Evolutionary conservation across 2,113 vertebrate species (phyloP).

Genomic region (Thunnus maccoyii): DNA sequence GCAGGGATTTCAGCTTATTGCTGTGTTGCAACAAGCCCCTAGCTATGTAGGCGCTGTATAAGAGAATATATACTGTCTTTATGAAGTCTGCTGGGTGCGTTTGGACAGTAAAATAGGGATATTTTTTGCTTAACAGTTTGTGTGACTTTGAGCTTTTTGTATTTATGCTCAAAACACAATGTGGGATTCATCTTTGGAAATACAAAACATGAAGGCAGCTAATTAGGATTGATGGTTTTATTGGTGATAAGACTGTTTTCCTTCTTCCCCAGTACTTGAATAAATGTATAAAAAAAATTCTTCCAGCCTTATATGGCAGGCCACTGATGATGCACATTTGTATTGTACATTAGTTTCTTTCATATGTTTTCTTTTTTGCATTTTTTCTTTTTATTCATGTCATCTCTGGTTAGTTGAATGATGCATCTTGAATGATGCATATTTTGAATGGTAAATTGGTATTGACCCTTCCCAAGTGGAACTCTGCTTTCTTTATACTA

Average conservation of each 20-base stretch:
- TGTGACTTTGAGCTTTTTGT: slow-evolving; percentile 17
- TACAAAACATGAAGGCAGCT: not conserved
- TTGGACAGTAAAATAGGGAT: slow-evolving; percentile 33
- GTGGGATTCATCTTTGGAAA: not conserved
- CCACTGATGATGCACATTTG: too few relatives aligned
- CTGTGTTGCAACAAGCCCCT: slow-evolving; percentile 41
- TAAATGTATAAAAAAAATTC: not conserved
- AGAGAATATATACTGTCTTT: slow-evolving; percentile 18
- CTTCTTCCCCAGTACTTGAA: not conserved
- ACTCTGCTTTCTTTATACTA: too few relatives aligned
- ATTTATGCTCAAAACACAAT: slow-evolving; percentile 9
- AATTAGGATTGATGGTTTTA: too few relatives aligned
- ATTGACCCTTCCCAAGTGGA: too few relatives aligned
- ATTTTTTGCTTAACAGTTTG: slow-evolving; percentile 15
- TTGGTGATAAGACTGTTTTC: not conserved
- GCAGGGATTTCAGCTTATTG: slow-evolving; percentile 44
- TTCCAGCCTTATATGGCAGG: too few relatives aligned
- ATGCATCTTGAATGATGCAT: too few relatives aligned
- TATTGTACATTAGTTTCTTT: too few relatives aligned
- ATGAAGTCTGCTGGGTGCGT: slow-evolving; percentile 32
- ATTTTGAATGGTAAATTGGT: too few relatives aligned
- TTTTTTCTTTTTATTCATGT: too few relatives aligned
- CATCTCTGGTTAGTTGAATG: too few relatives aligned
- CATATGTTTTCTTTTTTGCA: too few relatives aligned
- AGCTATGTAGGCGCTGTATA: slow-evolving; percentile 29